Evolutionary conservation across 2,113 vertebrate genomes (phyloP).

Genomic region (Steatornis caripensis): DNA sequence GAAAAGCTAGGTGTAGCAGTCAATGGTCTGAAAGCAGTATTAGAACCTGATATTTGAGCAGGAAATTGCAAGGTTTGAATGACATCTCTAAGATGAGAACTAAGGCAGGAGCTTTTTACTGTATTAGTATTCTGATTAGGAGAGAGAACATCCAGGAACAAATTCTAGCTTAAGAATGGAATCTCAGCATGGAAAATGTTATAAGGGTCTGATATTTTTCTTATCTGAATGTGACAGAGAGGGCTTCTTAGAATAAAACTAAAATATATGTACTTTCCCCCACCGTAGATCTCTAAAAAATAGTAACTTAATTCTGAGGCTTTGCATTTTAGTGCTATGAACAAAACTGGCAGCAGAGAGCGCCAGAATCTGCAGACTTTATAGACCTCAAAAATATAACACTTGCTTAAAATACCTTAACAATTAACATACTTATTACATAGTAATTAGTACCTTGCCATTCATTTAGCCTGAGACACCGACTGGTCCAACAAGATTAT

Average conservation of each 20-base stretch:
- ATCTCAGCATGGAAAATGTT: background rate
- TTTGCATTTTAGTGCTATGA: background rate
- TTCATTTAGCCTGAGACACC: conserved; percentile 66
- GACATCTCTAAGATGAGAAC: background rate
- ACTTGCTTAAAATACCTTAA: background rate
- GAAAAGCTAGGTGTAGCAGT: background rate
- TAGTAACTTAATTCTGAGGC: background rate
- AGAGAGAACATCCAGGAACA: background rate
- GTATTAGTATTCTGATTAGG: background rate
- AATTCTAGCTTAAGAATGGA: background rate
- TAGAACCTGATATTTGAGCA: background rate
- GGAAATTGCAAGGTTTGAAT: background rate
- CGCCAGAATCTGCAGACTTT: background rate
- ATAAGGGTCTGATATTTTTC: background rate
- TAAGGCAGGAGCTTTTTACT: background rate
- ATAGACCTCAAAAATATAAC: background rate
- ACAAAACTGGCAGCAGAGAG: background rate
- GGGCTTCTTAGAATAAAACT: background rate
- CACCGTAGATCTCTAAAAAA: background rate
- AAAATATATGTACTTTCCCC: background rate
- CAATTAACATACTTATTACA: background rate
- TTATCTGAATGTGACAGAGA: background rate
- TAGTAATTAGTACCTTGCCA: background rate
- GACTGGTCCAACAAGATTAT: conserved; percentile 70
- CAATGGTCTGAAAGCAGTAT: background rate